Conservation (phyloP, 2,113 vertebrate species). For the Cyphomyrus plagiostoma region DNA sequence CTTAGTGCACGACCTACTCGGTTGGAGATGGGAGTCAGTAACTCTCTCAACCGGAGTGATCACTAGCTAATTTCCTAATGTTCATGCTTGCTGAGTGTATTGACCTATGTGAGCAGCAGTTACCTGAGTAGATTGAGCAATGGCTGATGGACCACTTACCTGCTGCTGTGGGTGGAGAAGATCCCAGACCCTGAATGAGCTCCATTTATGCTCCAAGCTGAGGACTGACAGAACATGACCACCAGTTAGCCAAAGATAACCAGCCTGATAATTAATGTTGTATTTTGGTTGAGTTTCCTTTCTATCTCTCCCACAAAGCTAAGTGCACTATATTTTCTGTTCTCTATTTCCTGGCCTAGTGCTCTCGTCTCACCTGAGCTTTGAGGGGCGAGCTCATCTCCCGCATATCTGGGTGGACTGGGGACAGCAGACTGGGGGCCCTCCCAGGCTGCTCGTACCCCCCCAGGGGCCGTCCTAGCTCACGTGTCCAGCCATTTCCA, state of each 20-base stretch:
- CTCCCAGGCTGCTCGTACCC: conserved; percentile 33
- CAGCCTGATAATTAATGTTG: not conserved
- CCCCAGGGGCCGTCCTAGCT: conserved; percentile 18
- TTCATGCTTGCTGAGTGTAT: not conserved
- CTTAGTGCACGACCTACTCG: not conserved
- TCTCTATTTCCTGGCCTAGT: not conserved
- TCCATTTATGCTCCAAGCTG: conserved; percentile 37
- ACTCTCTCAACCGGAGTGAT: not conserved
- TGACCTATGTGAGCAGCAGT: not conserved
- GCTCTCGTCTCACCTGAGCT: conserved; percentile 44
- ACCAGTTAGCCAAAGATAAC: not conserved
- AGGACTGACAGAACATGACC: conserved; percentile 36
- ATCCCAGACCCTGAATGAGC: conserved; percentile 36
- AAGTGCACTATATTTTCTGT: not conserved
- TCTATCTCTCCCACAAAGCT: not conserved
- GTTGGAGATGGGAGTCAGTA: not conserved
- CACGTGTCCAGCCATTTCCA: conserved; percentile 24
- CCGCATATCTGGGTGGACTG: conserved; percentile 51
- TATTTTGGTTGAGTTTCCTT: not conserved
- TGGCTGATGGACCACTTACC: conserved; percentile 33
- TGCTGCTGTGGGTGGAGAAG: conserved; percentile 41
- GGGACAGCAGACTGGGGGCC: conserved; percentile 38
- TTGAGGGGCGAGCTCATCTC: conserved; percentile 42
- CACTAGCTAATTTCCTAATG: not conserved
- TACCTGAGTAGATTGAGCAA: not conserved